phyloP scores from a whole-genome alignment of 37 sponge, comb jelly and placozoan species.

The Cladorhizidae sp. region DNA sequence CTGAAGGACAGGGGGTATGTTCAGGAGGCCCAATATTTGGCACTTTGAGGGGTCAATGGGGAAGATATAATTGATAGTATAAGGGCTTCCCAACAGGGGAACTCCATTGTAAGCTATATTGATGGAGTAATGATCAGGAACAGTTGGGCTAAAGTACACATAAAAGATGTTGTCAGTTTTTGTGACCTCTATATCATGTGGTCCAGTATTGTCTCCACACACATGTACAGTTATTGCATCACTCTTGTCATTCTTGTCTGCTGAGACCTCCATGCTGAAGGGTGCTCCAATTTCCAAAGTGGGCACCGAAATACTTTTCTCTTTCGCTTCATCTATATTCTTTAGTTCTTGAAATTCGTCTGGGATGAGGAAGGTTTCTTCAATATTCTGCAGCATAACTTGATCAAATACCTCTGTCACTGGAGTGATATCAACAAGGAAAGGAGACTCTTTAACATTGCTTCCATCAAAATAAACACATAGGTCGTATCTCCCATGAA shows the following conservation, averaged over 20 bases:
- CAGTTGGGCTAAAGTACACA: conserved; percentile 52
- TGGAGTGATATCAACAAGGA: conserved; percentile 32
- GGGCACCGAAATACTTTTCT: not conserved
- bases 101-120: conserved; percentile 30
- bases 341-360: not conserved
- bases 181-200: not conserved
- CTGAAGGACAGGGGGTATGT: conserved; percentile 25
- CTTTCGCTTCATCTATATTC: not conserved
- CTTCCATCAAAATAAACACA: conserved; percentile 36
- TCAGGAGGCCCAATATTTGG: conserved; percentile 41
- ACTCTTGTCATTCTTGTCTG: conserved; percentile 23
- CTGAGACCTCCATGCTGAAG: conserved; percentile 19
- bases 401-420: conserved; percentile 17
- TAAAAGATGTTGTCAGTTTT: conserved; percentile 24
- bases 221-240: conserved; percentile 36
- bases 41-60: conserved; percentile 52
- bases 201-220: conserved; percentile 54
- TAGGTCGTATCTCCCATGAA: conserved; percentile 48
- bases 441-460: conserved; percentile 56
- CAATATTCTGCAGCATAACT: conserved; percentile 4
- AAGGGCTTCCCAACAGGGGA: conserved; percentile 46
- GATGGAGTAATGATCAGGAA: conserved; percentile 63
- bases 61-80: conserved; percentile 35
- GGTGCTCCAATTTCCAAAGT: conserved; percentile 48
- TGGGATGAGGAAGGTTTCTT: conserved; percentile 2